Base-by-base conservation (phyloP, 2,113 vertebrate species). In the Chionodraco myersi region DNA sequence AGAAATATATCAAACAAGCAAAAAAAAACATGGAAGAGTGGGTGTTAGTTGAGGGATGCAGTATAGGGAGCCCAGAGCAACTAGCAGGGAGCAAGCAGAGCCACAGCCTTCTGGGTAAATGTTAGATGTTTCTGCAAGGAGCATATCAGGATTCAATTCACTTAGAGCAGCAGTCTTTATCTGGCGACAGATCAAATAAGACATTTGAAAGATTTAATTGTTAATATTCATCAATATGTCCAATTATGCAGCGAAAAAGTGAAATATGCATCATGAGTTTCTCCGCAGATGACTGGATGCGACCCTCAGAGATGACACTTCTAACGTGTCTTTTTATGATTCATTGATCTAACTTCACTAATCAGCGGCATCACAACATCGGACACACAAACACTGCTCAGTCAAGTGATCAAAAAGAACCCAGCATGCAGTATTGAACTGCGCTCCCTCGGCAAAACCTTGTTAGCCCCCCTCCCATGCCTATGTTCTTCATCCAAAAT, bases 171-270 rank as follows among this genome's bases (percentile, higher is more conserved):
- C 79, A 41, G 84, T 90, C 84, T 89, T 90, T 71, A 90, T 90
- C 88, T 95, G 94, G 93, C 92, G 65, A 68, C 69, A 72, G 88
- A 94, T 95, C 77, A 94, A 92, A 92, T 89, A 73, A 91, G 82
- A 89, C 84, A 61, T 92, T 91, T 91, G 88, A 86, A 90, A 89
- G 83, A 79, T 86, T 87, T 88, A 91, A 93, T 93, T 93, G 90
- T 94, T 92, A 95, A 95, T 95, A 95, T 93, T 94, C 78, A 95
- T 93, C 88, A 79, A 91, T 90, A 85, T 61, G 84, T 92, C 75
- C 89, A 94, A 93, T 93, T 93, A 92, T 90, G 71, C 87, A 77
- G 76, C 30, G 34, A 60, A 72, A 62, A 62, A 77, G 71, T 88
- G 65, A 93, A 93, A 94, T 90, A 94, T 92, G 84, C 7, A 94